Evolutionary conservation across 1,140 invertebrate genomes (phyloP).

Genomic region (Euura lappo): DNA sequence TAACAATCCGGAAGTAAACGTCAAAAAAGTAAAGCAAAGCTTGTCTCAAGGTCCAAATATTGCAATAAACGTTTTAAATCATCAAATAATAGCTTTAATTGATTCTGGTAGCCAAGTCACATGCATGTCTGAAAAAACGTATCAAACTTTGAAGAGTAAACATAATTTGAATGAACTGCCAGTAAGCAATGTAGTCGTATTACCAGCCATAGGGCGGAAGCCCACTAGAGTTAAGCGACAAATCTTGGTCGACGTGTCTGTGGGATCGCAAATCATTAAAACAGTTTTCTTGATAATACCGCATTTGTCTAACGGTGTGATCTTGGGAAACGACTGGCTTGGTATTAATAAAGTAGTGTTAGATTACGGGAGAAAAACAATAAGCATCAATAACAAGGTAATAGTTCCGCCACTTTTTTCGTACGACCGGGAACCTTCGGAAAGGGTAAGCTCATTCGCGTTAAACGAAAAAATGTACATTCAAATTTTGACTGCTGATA

Average conservation of each 20-base stretch:
- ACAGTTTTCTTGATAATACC: slow-evolving; percentile 17
- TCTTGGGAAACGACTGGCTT: slow-evolving; percentile 26
- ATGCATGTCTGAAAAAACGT: slow-evolving; percentile 24
- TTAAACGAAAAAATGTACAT: not conserved
- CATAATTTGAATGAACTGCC: slow-evolving; percentile 8
- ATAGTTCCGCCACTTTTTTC: not conserved
- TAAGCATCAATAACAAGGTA: not conserved
- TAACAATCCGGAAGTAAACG: not conserved
- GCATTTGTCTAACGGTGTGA: slow-evolving; percentile 10
- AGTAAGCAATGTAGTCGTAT: slow-evolving; percentile 13
- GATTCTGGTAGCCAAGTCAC: slow-evolving; percentile 20
- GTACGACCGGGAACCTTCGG: not conserved
- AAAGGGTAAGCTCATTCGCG: not conserved
- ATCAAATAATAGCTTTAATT: not conserved
- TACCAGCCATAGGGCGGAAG: slow-evolving; percentile 16
- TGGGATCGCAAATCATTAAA: not conserved
- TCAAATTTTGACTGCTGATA: not conserved
- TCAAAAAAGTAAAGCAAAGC: not conserved
- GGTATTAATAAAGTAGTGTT: slow-evolving; percentile 7
- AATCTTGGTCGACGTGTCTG: not conserved
- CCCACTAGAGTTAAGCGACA: slow-evolving; percentile 15
- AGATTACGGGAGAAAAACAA: slow-evolving; percentile 2
- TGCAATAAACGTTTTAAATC: not conserved
- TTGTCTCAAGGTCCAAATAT: not conserved
- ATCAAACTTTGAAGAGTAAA: slow-evolving; percentile 13